phyloP scores from a whole-genome alignment of 2,888 invertebrate species.

The Gari tellinella region DNA sequence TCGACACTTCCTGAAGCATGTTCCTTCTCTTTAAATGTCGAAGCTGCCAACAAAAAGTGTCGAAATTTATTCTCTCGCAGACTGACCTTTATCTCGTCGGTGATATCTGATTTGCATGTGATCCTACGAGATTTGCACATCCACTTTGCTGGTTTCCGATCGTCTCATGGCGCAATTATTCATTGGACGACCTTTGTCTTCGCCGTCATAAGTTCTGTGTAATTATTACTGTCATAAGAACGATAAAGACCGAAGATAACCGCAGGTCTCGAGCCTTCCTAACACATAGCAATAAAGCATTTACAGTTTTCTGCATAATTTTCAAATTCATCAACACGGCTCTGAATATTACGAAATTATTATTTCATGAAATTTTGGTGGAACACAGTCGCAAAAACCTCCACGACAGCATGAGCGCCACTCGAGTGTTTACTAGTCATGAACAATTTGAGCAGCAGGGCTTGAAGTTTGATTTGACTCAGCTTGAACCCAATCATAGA shows the following conservation, averaged over 20 bases:
- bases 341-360: too few species aligned
- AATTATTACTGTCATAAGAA: constrained; percentile 41
- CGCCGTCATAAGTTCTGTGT: constrained; percentile 29
- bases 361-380: too few species aligned
- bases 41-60: constrained; percentile 27
- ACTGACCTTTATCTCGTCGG: constrained; percentile 22
- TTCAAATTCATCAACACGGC: too few species aligned
- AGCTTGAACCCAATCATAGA: too few species aligned
- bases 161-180: constrained; percentile 31
- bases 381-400: too few species aligned
- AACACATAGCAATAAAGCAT: too few species aligned
- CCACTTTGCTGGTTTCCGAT: constrained; percentile 39
- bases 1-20: constrained; percentile 4
- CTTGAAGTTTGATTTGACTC: too few species aligned
- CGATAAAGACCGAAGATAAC: constrained; percentile 27
- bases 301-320: too few species aligned
- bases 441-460: too few species aligned
- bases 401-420: too few species aligned
- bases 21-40: constrained; percentile 19
- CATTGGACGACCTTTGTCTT: constrained; percentile 38
- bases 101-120: constrained; percentile 37
- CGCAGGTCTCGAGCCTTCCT: not conserved
- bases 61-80: constrained; percentile 31
- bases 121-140: constrained; percentile 28
- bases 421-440: too few species aligned